Base-by-base conservation (phyloP, 2,797 vertebrate species). In the Lemur catta region DNA sequence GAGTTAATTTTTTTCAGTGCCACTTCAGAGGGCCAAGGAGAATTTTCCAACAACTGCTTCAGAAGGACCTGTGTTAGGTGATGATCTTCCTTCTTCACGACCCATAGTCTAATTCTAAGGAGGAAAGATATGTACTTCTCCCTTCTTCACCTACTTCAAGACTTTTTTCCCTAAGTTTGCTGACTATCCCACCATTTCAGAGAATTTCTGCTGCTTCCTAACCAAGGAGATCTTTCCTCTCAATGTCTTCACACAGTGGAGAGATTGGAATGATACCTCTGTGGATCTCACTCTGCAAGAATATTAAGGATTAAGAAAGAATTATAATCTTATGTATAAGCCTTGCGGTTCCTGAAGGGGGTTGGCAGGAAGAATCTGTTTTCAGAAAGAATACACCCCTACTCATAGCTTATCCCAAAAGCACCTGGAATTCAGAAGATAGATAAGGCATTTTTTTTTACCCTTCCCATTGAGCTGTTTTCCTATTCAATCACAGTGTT, bases 251-350 rank as follows among this genome's bases (percentile, higher is more conserved):
- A 43, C 12, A 28, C 7, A 55, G 59, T 65, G 79, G 67, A 78
- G 82, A 91, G 11, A 59, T 48, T 92, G 78, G 33, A 33, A 63
- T 33, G 63, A 38, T 46, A 24, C 65, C 18, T 35, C 2, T 9
- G 1, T 41, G 38, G n/a, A 85, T 91, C 30, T 69, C 35, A 80
- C 22, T 61, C 22, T 12, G 13, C 35, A 78, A 84, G 76, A 80
- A 78, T 76, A 79, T 63, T 82, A 65, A 94, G 69, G 59, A 61
- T 63, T 84, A 91, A 90, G 92, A 80, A 85, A 89, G 38, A 84
- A 88, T 59, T 95, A 85, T 38, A 52, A 59, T 35, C 15, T 92
- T 46, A 72, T 61, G 38, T 79, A 38, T 74, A 50, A 91, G 12
- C 10, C 41, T 35, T 74, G 20, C 22, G 63, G 50, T 14, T 8